Evolutionary conservation across 1,140 invertebrate genomes (phyloP), one percentile per base, ranked within the genome.

Genomic region (Campoletis sonorensis): DNA sequence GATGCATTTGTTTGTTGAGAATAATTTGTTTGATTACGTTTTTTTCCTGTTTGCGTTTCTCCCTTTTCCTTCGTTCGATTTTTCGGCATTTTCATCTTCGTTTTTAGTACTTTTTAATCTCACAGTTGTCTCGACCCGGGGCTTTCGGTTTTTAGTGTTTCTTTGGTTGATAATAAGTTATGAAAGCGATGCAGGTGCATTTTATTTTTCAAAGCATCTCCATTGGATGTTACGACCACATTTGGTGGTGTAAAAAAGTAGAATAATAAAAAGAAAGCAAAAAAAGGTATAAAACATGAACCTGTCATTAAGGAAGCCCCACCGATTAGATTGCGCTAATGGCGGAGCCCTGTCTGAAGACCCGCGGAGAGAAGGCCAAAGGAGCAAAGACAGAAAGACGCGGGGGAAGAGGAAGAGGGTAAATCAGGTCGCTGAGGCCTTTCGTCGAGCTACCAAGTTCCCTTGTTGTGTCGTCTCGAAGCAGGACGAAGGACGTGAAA

Each of bases 281-380:
- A 30, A 30, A 49, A 70, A 70, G 30, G 68, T 49, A 54, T 75
- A 75, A 30, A 75, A 23, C 72, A 75, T 75, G 15, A 75, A 75
- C 72, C 72, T 75, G 72, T 75, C 40, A 75, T 75, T 75, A 75
- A 75, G 72, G 72, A 49, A 75, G 72, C 45, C 49, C 72, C 72
- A 2, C 45, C 85, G 88, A 88, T 89, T 89, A 89, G 88, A 89
- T 88, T 89, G 88, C 86, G 85, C 86, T 89, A 89, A 89, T 89
- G 88, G 88, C 87, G 85, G 87, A 86, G 83, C 85, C 86, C 86
- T 88, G 86, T 88, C 88, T 87, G 84, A 84, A 64, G 37, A 33
- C 26, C 45, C 26, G 26, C 18, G 40, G 3, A 45, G 40, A 45
- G 40, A 45, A 45, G 40, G 40, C 40, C 8, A 45, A 45, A 45